These are phyloP conservation scores for Elgonia sp. DNA, from an alignment of 2,888 invertebrate species.

Conservation along the genomic window DNA sequence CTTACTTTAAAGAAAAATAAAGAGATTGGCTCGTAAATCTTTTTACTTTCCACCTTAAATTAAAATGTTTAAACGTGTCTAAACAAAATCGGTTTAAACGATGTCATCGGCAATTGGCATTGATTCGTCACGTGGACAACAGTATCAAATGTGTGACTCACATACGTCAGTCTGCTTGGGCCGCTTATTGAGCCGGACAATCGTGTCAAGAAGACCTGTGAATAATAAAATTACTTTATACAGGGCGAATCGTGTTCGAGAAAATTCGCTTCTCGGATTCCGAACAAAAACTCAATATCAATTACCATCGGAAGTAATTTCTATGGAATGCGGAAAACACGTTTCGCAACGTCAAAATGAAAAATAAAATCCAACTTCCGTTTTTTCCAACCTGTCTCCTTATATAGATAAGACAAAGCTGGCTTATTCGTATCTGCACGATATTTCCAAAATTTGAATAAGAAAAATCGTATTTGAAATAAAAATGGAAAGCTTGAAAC, in stretches of 20 bases:
- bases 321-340: not conserved
- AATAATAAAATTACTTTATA: constrained; percentile 60
- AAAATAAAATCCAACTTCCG: not conserved
- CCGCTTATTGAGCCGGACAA: constrained; percentile 49
- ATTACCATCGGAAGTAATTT: constrained; percentile 5
- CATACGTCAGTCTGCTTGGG: constrained; percentile 34
- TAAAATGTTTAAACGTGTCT: not conserved
- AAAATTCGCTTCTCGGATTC: no score
- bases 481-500: no score
- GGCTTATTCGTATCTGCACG: not conserved
- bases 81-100: not conserved
- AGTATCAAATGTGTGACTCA: constrained; percentile 38
- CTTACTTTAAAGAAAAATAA: no score
- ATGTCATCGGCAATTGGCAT: constrained; percentile 16
- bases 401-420: not conserved
- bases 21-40: no score
- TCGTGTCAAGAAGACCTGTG: constrained; percentile 57
- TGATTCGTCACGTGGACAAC: constrained; percentile 37
- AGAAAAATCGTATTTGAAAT: not conserved
- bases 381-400: not conserved
- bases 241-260: not conserved
- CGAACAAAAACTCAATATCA: not conserved
- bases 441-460: not conserved
- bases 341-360: not conserved
- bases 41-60: not conserved